A percentile compares a stretch with the other conserved stretches of the same genome.
phyloP scores from a whole-genome alignment of 2,113 vertebrate genomes.

The Psophia crepitans region DNA sequence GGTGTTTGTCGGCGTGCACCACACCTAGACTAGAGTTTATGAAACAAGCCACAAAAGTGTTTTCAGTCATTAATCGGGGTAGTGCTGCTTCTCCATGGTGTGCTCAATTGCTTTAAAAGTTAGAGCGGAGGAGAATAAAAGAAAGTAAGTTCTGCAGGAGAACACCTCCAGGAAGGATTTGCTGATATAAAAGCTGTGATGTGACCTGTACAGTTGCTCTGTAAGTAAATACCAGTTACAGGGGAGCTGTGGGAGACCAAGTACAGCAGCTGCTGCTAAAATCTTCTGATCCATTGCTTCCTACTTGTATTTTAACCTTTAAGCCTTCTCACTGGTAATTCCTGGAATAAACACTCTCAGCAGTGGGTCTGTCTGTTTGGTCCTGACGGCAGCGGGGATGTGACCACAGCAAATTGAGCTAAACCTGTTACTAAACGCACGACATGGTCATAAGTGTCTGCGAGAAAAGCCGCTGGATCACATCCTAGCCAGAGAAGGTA shows the following conservation, averaged over 20 bases:
- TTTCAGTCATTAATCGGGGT: neutral
- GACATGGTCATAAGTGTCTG: neutral
- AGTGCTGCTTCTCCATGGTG: neutral
- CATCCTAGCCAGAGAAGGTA: neutral
- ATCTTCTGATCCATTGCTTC: neutral
- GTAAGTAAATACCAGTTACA: neutral
- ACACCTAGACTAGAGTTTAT: neutral
- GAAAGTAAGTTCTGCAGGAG: neutral
- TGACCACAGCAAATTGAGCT: neutral
- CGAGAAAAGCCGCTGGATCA: neutral
- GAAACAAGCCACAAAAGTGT: neutral
- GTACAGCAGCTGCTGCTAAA: neutral
- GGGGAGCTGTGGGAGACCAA: neutral
- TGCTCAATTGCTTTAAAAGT: neutral
- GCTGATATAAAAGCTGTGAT: neutral
- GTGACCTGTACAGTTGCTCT: neutral
- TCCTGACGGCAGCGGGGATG: neutral
- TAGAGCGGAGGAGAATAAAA: neutral
- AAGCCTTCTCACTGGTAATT: neutral
- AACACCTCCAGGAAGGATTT: neutral
- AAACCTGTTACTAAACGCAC: accelerated
- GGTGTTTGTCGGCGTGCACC: neutral
- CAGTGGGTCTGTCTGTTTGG: neutral
- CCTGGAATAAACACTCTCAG: neutral
- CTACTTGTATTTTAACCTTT: neutral